Conservation (phyloP, 2,888 invertebrate genomes). For the Clusia tigrina region DNA sequence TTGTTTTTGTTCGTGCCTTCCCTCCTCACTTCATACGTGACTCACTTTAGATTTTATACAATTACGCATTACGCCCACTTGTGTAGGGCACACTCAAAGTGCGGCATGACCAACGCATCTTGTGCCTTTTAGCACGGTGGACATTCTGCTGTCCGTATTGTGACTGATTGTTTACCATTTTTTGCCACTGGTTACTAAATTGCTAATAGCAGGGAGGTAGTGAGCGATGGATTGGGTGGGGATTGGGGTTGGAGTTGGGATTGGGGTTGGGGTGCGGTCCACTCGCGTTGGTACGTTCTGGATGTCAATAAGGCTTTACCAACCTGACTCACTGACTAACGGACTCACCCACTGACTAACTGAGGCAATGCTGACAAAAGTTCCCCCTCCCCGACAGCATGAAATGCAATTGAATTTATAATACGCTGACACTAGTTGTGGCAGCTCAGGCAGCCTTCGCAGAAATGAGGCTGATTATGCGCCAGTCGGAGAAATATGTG, state of each 20-base stretch:
- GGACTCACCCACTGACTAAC: no score
- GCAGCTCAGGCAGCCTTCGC: background rate
- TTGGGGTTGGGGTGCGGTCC: background rate
- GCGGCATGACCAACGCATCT: no score
- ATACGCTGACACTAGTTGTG: background rate
- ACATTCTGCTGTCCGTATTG: constrained; percentile 7
- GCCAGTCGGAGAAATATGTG: background rate
- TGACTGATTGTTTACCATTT: constrained; percentile 5
- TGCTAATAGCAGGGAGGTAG: background rate
- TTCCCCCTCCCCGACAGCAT: background rate
- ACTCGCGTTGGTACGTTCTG: no score
- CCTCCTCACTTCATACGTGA: no score
- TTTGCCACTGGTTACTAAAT: constrained; percentile 8
- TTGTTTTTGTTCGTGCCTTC: no score
- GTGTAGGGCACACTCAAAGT: no score
- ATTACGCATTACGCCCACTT: no score
- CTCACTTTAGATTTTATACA: no score
- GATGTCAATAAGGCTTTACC: background rate
- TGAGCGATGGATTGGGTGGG: no score
- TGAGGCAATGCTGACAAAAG: background rate
- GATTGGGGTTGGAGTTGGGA: background rate
- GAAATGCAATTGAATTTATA: constrained; percentile 3
- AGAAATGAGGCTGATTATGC: background rate
- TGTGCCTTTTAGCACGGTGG: no score
- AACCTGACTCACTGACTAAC: no score